These are phyloP conservation scores for Protomyctophum bolini DNA, from an alignment of 2,113 vertebrate genomes.

Conservation along the genomic window DNA sequence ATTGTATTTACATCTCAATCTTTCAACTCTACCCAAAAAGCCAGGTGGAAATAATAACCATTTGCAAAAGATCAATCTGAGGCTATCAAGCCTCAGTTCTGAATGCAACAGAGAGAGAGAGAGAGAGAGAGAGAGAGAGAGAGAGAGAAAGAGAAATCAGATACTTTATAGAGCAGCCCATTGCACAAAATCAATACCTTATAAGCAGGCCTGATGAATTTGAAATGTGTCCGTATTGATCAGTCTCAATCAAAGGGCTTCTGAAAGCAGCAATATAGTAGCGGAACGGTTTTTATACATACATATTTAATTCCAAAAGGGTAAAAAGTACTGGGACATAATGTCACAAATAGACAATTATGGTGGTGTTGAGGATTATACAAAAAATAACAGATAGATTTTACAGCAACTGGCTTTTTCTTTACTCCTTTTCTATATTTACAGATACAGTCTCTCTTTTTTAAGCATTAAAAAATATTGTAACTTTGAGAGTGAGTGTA, in stretches of 20 bases:
- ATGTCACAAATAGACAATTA: constrained; percentile 2
- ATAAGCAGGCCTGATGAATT: constrained; percentile 78
- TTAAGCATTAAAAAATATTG: too few relatives aligned
- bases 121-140: constrained; percentile 49
- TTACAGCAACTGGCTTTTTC: not conserved
- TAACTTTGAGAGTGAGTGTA: too few relatives aligned
- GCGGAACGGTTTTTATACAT: constrained; percentile 20
- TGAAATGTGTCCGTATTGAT: constrained; percentile 80
- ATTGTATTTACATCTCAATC: not conserved
- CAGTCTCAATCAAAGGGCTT: constrained; percentile 63
- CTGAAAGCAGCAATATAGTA: constrained; percentile 60
- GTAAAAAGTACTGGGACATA: constrained; percentile 13
- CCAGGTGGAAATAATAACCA: constrained; percentile 18
- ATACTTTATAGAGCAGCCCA: constrained; percentile 64
- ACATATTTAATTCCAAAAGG: constrained; percentile 8
- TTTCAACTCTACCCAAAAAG: constrained; percentile 21
- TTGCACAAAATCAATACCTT: constrained; percentile 77
- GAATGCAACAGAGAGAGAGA: constrained; percentile 31
- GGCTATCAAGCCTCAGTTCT: constrained; percentile 37
- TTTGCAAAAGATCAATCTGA: constrained; percentile 18
- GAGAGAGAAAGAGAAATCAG: constrained; percentile 63
- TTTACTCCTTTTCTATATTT: not conserved
- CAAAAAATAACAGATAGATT: not conserved
- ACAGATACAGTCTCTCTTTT: too few relatives aligned
- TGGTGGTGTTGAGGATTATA: not conserved